These are phyloP conservation scores for Pollachius pollachius DNA, from an alignment of 2,113 vertebrate species.

Conservation along the genomic window DNA sequence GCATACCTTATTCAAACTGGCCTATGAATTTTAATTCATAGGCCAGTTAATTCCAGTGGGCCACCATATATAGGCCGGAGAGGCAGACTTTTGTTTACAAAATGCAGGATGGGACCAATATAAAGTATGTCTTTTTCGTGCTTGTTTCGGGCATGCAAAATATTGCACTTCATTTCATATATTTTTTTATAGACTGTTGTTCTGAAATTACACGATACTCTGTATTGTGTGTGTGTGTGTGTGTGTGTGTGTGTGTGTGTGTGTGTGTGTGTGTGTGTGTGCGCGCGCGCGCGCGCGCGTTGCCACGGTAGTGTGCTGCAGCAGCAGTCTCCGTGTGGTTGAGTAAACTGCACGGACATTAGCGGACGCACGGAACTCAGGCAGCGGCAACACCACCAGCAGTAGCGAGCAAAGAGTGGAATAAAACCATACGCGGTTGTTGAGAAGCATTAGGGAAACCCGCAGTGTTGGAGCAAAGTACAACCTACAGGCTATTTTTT, in stretches of 20 bases:
- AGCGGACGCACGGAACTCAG: constrained; percentile 39
- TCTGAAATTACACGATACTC: too few relatives aligned
- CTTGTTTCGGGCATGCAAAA: too few relatives aligned
- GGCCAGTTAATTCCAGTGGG: too few relatives aligned
- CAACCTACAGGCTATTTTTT: constrained; percentile 19
- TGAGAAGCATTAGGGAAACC: constrained; percentile 22
- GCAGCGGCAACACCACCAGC: constrained; percentile 45
- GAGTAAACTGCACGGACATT: constrained; percentile 62
- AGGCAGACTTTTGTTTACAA: too few relatives aligned
- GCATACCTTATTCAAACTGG: not conserved
- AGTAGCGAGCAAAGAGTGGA: constrained; percentile 39
- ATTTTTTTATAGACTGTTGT: too few relatives aligned
- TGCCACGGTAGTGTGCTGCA: constrained; percentile 64
- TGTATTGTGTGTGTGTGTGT: not conserved
- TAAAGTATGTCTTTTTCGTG: too few relatives aligned
- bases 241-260: constrained; percentile 5
- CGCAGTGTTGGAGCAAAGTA: constrained; percentile 12
- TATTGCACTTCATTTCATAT: too few relatives aligned
- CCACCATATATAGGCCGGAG: too few relatives aligned
- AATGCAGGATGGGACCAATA: too few relatives aligned
- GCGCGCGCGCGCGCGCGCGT: constrained; percentile 38
- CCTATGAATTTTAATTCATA: too few relatives aligned
- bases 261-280: constrained; percentile 4
- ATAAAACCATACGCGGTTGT: constrained; percentile 34
- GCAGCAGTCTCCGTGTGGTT: constrained; percentile 42